Percentiles rank a stretch among this genome's conserved stretches.
phyloP scores from a whole-genome alignment of 2,113 vertebrate genomes.

The Neodon shergylaensis region DNA sequence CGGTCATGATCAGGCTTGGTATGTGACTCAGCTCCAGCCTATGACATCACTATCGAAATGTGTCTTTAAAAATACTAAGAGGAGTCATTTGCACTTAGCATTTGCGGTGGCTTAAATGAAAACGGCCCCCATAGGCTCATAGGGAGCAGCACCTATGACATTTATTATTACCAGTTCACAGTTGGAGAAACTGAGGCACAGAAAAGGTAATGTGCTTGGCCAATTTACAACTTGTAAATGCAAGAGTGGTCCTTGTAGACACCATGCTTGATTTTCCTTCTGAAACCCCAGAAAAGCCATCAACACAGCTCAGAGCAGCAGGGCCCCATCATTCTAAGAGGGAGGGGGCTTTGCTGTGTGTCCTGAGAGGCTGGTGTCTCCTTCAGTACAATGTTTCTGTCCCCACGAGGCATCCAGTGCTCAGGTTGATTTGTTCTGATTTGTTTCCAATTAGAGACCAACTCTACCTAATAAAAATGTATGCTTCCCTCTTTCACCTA shows the following conservation, averaged over 20 bases:
- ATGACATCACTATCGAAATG: neutral
- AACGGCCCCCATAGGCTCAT: neutral
- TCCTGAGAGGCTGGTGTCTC: neutral
- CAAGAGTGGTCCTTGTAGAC: neutral
- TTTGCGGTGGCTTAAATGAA: neutral
- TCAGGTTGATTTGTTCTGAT: conserved; percentile 42
- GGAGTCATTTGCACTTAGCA: neutral
- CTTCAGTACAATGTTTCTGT: neutral
- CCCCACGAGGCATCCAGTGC: neutral
- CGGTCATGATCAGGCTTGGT: neutral
- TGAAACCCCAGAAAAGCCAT: neutral
- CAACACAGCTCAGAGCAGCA: neutral
- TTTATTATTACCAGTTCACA: neutral
- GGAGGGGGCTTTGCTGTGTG: neutral
- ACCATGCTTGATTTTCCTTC: neutral
- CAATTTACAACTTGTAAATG: neutral
- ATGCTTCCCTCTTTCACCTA: neutral
- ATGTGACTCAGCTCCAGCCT: neutral
- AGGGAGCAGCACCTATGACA: neutral
- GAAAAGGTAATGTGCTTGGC: neutral
- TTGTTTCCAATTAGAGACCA: conserved; percentile 15
- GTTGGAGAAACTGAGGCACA: neutral
- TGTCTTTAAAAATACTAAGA: conserved; percentile 28
- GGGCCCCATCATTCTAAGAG: neutral
- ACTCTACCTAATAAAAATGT: neutral